Percentiles rank a stretch among this genome's conserved stretches.
phyloP scores from a whole-genome alignment of 2,797 vertebrate genomes.

The Cottoperca gobio region DNA sequence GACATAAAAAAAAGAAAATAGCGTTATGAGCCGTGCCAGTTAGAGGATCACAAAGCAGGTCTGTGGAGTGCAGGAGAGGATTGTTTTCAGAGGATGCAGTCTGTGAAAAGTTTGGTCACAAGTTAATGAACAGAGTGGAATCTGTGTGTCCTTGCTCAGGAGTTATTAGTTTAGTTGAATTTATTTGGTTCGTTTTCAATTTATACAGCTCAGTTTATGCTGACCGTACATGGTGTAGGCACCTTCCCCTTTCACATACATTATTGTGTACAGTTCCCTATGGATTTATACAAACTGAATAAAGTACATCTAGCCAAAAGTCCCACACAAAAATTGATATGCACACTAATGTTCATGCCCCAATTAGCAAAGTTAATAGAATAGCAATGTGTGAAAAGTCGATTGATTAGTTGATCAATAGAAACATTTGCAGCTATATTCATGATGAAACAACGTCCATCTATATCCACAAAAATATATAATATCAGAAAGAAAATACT shows the following conservation, averaged over 20 bases:
- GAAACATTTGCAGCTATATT: not conserved
- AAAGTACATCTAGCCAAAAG: too few species aligned
- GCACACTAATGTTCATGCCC: too few species aligned
- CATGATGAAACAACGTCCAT: not conserved
- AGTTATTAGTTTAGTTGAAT: not conserved
- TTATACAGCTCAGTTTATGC: too few species aligned
- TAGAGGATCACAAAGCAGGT: slow-evolving; percentile 6
- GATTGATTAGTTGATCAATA: not conserved
- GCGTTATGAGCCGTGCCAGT: slow-evolving; percentile 38
- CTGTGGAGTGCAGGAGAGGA: not conserved
- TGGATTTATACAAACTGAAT: too few species aligned
- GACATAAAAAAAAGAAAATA: slow-evolving; percentile 30
- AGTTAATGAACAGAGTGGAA: not conserved
- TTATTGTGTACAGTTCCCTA: too few species aligned
- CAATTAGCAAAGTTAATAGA: not conserved
- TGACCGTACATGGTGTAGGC: too few species aligned
- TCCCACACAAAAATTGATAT: too few species aligned
- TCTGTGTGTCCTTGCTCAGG: not conserved
- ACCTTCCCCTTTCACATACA: too few species aligned
- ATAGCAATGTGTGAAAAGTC: not conserved
- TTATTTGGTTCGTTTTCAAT: too few species aligned
- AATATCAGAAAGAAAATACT: too few species aligned
- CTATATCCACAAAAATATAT: not conserved
- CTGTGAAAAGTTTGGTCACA: not conserved
- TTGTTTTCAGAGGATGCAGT: not conserved